Base-by-base conservation (phyloP, 2,888 invertebrate genomes). In the Cheilosia grossa region DNA sequence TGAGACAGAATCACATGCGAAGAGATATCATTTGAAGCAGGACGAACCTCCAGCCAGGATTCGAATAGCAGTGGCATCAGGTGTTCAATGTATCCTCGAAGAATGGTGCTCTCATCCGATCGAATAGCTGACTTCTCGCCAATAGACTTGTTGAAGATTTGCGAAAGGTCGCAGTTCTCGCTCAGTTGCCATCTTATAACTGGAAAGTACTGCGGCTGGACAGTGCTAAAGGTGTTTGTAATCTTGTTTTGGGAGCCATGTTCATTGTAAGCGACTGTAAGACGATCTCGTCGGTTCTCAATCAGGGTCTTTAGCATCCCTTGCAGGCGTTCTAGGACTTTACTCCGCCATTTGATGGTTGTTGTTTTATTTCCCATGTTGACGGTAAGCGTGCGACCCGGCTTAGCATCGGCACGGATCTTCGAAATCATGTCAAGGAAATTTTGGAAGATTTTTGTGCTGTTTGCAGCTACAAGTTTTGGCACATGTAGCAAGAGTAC, bases 351-450 rank as follows among this genome's bases (percentile, higher is more conserved):
- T 89, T 95, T 95, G 0, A 95, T 94, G 88, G 94, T 95, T 0
- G 96, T 96, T 63, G 94, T 94, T 91, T 95, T 95, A 86, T 95
- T 95, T 56, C 94, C 94, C 73, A 97, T 93, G 89, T 95, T 95
- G 0, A 95, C 93, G 10, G 94, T 94, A 10, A 97, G 92, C 49
- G 95, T 94, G 87, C 96, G 93, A 19, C 94, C 94, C n/a, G 94
- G 93, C 79, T 93, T 94, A 2, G 94, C 93, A 89, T 95, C 95
- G 15, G 93, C 92, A 64, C 94, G 92, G 51, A 95, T 91, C 87
- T 94, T 95, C 0, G 98, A 98, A 89, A 98, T 97, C 93, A 98
- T 95, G 87, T 96, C 95, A 10, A 98, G 92, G 88, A 98, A 96
- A 89, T 96, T 96, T 0, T 95, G 94, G 73, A 98, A 93, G 3